Percentiles rank a stretch among this genome's conserved stretches.
Evolutionary conservation across 2,888 invertebrate genomes (phyloP).

Genomic region (Agrotis clavis): DNA sequence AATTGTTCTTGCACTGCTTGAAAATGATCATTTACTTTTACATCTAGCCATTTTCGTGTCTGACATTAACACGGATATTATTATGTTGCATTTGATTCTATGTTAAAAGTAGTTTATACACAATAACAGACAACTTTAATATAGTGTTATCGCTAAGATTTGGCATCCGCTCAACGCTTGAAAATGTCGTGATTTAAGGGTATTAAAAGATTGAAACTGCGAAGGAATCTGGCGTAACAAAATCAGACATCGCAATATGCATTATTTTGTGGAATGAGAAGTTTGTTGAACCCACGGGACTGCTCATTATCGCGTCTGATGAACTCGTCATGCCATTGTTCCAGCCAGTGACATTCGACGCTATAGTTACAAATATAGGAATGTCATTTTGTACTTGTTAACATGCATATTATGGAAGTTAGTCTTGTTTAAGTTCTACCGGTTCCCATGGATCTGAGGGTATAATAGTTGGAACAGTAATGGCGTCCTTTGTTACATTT

Average conservation of each 20-base stretch:
- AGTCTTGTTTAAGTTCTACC: not conserved
- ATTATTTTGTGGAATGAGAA: conserved; percentile 85
- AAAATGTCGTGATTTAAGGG: conserved; percentile 73
- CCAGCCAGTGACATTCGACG: conserved; percentile 77
- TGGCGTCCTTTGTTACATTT: conserved; percentile 4
- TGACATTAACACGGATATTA: not conserved
- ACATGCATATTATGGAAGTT: conserved; percentile 18
- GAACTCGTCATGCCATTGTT: conserved; percentile 88
- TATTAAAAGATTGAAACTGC: conserved; percentile 69
- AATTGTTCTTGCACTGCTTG: not conserved
- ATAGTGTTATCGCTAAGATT: conserved; percentile 58
- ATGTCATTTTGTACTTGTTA: conserved; percentile 53
- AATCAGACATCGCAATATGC: conserved; percentile 79
- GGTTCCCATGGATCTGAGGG: conserved; percentile 3
- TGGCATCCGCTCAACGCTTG: conserved; percentile 76
- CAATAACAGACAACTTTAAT: conserved; percentile 18
- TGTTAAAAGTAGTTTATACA: conserved; percentile 5
- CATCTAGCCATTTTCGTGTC: not conserved
- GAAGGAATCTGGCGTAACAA: conserved; percentile 76
- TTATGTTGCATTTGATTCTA: not conserved
- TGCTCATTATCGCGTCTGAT: conserved; percentile 89
- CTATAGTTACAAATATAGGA: conserved; percentile 65
- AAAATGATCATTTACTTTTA: not conserved
- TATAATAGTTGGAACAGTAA: conserved; percentile 5
- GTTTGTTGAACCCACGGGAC: conserved; percentile 89